Percentiles rank a stretch among this genome's conserved stretches.
phyloP scores from a whole-genome alignment of 2,113 vertebrate genomes.

The Reinhardtius hippoglossoides region DNA sequence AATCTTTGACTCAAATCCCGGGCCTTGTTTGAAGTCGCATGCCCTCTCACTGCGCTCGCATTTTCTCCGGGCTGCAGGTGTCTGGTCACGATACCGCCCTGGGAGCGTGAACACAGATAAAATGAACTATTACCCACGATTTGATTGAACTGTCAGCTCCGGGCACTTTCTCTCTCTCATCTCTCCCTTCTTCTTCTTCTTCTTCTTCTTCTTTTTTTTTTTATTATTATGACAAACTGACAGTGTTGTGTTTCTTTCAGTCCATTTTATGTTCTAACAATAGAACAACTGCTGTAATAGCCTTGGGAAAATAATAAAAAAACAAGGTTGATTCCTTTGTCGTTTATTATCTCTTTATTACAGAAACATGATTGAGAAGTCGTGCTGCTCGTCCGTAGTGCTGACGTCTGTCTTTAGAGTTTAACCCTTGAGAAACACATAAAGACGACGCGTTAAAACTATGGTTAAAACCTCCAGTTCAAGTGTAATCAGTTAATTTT shows the following conservation, averaged over 20 bases:
- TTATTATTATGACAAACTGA: slow-evolving; percentile 55
- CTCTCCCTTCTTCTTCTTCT: not conserved
- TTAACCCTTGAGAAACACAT: slow-evolving; percentile 8
- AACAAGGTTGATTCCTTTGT: slow-evolving; percentile 51
- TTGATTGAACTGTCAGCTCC: slow-evolving; percentile 79
- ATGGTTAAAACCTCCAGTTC: slow-evolving; percentile 14
- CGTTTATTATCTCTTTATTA: slow-evolving; percentile 59
- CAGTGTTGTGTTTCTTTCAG: slow-evolving; percentile 39
- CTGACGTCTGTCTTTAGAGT: slow-evolving; percentile 19
- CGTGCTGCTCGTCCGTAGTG: slow-evolving; percentile 19
- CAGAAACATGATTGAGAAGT: slow-evolving; percentile 38
- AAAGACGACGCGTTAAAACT: not conserved
- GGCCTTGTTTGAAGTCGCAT: slow-evolving; percentile 69
- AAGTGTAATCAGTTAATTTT: no score
- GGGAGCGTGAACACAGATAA: slow-evolving; percentile 69
- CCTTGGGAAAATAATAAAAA: slow-evolving; percentile 33
- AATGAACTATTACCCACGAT: slow-evolving; percentile 75
- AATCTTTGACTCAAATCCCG: slow-evolving; percentile 74
- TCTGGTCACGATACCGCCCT: slow-evolving; percentile 69
- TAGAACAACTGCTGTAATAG: slow-evolving; percentile 36
- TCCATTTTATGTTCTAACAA: slow-evolving; percentile 41
- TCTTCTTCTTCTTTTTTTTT: not conserved
- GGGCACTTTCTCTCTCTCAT: not conserved
- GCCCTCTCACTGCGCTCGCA: slow-evolving; percentile 53
- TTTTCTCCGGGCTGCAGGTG: slow-evolving; percentile 78